Evolutionary conservation across 2,888 invertebrate species (phyloP).

Genomic region (Spodoptera littoralis): DNA sequence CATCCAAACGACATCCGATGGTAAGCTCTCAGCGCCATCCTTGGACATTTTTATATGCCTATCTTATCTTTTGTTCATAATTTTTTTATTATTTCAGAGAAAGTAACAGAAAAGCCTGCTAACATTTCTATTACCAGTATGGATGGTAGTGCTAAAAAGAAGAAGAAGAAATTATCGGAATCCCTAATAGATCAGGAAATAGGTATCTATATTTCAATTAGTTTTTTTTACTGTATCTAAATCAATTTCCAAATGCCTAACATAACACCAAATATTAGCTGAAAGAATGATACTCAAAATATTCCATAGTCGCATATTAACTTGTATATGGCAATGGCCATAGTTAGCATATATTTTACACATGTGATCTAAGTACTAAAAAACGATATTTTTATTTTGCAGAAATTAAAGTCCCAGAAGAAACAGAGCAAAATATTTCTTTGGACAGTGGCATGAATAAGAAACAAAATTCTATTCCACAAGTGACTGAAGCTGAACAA

Average conservation of each 20-base stretch:
- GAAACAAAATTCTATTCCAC: slow-evolving; percentile 23
- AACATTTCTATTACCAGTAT: slow-evolving; percentile 19
- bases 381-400: slow-evolving; percentile 7
- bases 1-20: too few species aligned
- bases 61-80: not conserved
- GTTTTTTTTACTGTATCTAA: too few species aligned
- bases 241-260: too few species aligned
- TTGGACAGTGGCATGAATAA: slow-evolving; percentile 34
- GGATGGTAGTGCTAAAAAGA: slow-evolving; percentile 33
- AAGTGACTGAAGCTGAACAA: slow-evolving; percentile 8
- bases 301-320: too few species aligned
- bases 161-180: slow-evolving; percentile 37
- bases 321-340: too few species aligned
- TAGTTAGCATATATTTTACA: too few species aligned
- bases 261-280: too few species aligned
- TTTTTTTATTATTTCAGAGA: slow-evolving; percentile 19
- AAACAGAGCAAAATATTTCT: slow-evolving; percentile 20
- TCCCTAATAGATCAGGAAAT: slow-evolving; percentile 14
- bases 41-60: too few species aligned
- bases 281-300: too few species aligned
- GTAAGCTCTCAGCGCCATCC: too few species aligned
- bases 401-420: slow-evolving; percentile 13
- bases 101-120: slow-evolving; percentile 17
- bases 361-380: too few species aligned
- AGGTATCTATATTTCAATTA: slow-evolving; percentile 5